These are phyloP conservation scores for Lordiphosa andalusiaca DNA, from an alignment of 2,888 invertebrate species.

Conservation along the genomic window DNA sequence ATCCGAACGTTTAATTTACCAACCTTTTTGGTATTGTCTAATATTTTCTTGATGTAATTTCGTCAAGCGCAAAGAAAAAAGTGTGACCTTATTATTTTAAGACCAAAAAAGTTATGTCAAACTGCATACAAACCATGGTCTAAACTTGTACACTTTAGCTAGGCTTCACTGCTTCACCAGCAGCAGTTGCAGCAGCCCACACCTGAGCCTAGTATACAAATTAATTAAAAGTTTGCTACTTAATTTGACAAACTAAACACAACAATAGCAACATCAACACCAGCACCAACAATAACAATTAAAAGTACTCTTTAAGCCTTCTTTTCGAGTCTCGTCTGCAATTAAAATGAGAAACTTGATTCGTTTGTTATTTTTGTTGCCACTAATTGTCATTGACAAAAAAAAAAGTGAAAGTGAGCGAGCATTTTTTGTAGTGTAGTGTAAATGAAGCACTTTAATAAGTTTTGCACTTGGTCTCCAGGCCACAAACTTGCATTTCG, in stretches of 20 bases:
- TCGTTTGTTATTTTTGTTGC: slow-evolving; percentile 30
- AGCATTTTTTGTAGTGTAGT: slow-evolving; percentile 19
- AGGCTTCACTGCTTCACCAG: too few species aligned
- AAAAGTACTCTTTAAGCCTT: slow-evolving; percentile 37
- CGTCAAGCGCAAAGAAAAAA: too few species aligned
- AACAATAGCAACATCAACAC: slow-evolving; percentile 1
- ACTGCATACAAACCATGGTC: too few species aligned
- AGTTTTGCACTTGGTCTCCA: slow-evolving; percentile 4
- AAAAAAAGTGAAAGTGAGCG: slow-evolving; percentile 54
- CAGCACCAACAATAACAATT: slow-evolving; percentile 26
- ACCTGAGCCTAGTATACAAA: slow-evolving; percentile 2
- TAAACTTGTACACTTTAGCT: too few species aligned
- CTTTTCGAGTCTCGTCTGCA: slow-evolving; percentile 44
- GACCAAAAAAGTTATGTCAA: too few species aligned
- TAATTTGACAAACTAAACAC: slow-evolving; percentile 4
- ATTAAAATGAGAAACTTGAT: slow-evolving; percentile 66
- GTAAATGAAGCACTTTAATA: slow-evolving; percentile 29
- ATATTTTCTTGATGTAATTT: too few species aligned
- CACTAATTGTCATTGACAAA: slow-evolving; percentile 64
- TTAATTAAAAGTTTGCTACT: slow-evolving; percentile 11
- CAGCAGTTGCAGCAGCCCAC: too few species aligned
- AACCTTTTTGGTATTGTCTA: too few species aligned
- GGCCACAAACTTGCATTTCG: background rate
- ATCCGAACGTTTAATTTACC: too few species aligned
- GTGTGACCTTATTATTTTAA: too few species aligned